Evolutionary conservation across 2,888 invertebrate genomes (phyloP), one percentile per base, ranked within the genome.

Genomic region (Eupithecia insigniata): DNA sequence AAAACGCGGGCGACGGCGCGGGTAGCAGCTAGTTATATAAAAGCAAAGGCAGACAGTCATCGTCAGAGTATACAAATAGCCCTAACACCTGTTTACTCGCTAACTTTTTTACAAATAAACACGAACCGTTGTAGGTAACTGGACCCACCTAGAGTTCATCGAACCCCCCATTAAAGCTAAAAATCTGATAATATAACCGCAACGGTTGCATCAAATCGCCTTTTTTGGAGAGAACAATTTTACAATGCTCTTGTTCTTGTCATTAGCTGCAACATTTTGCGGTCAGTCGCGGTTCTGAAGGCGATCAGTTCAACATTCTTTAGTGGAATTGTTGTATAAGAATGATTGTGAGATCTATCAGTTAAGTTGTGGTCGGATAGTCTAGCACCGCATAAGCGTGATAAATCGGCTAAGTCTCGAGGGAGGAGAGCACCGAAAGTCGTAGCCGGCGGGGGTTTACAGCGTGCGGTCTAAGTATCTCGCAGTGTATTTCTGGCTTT

Each of bases 371-470:
- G 72, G 64, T 67, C 64, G 74, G 71, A 67, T 74, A 51, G 74
- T 74, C 66, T 69, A 69, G 74, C 62, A 46, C 71, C 67, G 73
- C 69, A 80, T 79, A 83, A 26, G 83, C 82, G 89, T 91, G 91
- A 92, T 91, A 90, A 91, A 92, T 92, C 89, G 89, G 87, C 80
- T 86, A 77, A 79, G 87, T 87, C 89, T 90, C 90, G 79, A 80
- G 92, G 91, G 92, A 91, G 89, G 87, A 84, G 85, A 90, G 85
- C 85, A 88, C 90, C 89, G 90, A 93, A 92, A 92, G 92, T 91
- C 89, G 90, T 89, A 89, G 88, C 88, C 87, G 89, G 90, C 85
- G 90, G 90, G 90, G 91, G 89, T 86, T 84, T 85, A 88, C 88
- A 86, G 86, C 81, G 82, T 82, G 82, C 81, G 82, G 80, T 39